Percentiles rank a stretch among this genome's conserved stretches.
Conservation (phyloP, 2,113 vertebrate species). For the Oxygymnocypris stewartii region DNA sequence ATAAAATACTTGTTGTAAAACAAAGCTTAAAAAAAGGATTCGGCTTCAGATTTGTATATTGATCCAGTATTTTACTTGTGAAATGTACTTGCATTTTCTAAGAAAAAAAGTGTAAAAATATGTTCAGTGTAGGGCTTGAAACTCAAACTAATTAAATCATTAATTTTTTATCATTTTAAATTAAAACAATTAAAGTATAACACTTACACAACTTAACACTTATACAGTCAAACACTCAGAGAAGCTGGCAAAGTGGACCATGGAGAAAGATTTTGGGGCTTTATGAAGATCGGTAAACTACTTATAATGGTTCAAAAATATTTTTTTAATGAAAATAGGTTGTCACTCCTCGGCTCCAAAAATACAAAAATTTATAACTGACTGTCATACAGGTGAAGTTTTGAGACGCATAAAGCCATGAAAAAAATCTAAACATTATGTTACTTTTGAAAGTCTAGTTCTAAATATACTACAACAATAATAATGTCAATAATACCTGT, state of each 20-base stretch:
- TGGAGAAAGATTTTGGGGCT: neutral
- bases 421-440: too few relatives aligned
- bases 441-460: neutral
- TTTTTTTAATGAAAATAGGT: neutral
- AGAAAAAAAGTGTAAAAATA: too few relatives aligned
- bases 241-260: neutral
- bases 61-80: too few relatives aligned
- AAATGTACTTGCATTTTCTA: too few relatives aligned
- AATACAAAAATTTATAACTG: neutral
- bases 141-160: too few relatives aligned
- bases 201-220: neutral
- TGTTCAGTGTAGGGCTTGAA: too few relatives aligned
- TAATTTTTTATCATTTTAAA: neutral
- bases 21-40: too few relatives aligned
- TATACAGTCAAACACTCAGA: neutral
- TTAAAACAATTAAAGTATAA: neutral
- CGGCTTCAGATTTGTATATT: too few relatives aligned
- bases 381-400: too few relatives aligned
- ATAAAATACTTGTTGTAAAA: too few relatives aligned
- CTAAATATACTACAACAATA: neutral
- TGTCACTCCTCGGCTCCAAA: neutral
- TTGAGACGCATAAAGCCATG: too few relatives aligned
- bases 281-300: neutral
- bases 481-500: neutral
- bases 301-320: neutral